phyloP scores from a whole-genome alignment of 1,140 invertebrate genomes.

The Ceratoteleas bidentatus region DNA sequence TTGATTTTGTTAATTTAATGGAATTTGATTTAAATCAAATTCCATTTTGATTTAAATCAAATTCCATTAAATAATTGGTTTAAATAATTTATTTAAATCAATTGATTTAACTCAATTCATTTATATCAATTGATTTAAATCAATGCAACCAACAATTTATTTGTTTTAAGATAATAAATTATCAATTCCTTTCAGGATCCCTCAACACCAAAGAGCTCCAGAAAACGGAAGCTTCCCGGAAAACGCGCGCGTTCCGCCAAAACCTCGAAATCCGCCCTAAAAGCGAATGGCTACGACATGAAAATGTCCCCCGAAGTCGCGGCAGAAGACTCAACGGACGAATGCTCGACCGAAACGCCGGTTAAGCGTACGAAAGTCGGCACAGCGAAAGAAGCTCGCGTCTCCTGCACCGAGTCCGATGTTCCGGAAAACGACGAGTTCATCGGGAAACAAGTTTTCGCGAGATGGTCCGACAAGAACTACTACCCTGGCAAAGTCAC shows the following conservation, averaged over 20 bases:
- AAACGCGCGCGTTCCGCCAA: constrained; percentile 44
- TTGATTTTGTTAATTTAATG: no score
- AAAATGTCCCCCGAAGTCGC: constrained; percentile 17
- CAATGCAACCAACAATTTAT: no score
- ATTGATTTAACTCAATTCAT: no score
- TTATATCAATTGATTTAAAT: no score
- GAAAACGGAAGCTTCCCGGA: constrained; percentile 29
- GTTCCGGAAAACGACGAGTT: constrained; percentile 43
- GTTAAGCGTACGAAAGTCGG: constrained; percentile 11
- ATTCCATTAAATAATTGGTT: no score
- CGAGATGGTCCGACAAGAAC: constrained; percentile 85
- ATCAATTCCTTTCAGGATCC: constrained; percentile 19
- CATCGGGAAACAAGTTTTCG: constrained; percentile 82
- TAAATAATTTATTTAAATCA: no score
- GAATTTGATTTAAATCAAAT: no score
- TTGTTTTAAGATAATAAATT: not conserved
- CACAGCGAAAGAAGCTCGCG: constrained; percentile 10
- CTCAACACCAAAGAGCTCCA: constrained; percentile 59
- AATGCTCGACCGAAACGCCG: constrained; percentile 6
- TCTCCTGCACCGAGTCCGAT: constrained; percentile 13
- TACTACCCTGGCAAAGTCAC: constrained; percentile 84
- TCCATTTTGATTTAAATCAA: no score
- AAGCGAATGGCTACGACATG: constrained; percentile 46
- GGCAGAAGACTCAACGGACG: constrained; percentile 1
- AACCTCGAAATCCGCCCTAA: constrained; percentile 30